A percentile compares a stretch with the other conserved stretches of the same genome.
Conservation (phyloP, 2,888 invertebrate genomes). For the Biston stratarius region DNA sequence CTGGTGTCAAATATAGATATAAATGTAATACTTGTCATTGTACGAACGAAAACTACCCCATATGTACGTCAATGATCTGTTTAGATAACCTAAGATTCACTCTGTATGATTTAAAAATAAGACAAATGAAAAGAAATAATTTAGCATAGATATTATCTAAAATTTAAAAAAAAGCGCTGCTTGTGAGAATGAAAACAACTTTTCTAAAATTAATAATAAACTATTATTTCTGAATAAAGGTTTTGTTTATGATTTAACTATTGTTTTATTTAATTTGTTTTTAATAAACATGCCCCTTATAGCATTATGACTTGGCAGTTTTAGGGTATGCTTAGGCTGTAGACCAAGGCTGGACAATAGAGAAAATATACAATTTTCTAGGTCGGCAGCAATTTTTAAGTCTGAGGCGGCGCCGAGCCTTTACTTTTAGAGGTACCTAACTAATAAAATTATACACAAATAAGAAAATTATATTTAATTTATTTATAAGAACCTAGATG, state of each 20-base stretch:
- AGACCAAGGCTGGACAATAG: too few relatives aligned
- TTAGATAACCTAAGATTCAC: slow-evolving; percentile 50
- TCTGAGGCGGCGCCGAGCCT: too few relatives aligned
- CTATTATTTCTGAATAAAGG: neutral
- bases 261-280: neutral
- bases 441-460: too few relatives aligned
- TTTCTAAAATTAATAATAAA: too few relatives aligned
- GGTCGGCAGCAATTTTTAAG: too few relatives aligned
- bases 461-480: too few relatives aligned
- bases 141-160: neutral
- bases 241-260: neutral
- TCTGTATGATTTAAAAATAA: slow-evolving; percentile 28
- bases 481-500: too few relatives aligned
- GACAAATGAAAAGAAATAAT: neutral
- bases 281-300: neutral
- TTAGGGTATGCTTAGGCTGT: too few relatives aligned
- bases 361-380: too few relatives aligned
- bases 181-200: too few relatives aligned
- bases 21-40: slow-evolving; percentile 66
- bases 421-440: too few relatives aligned
- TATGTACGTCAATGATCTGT: slow-evolving; percentile 66
- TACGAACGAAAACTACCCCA: slow-evolving; percentile 42
- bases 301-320: neutral
- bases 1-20: slow-evolving; percentile 57
- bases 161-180: too few relatives aligned